Base-by-base conservation (phyloP, 2,888 invertebrate species). In the Elmis aenea region DNA sequence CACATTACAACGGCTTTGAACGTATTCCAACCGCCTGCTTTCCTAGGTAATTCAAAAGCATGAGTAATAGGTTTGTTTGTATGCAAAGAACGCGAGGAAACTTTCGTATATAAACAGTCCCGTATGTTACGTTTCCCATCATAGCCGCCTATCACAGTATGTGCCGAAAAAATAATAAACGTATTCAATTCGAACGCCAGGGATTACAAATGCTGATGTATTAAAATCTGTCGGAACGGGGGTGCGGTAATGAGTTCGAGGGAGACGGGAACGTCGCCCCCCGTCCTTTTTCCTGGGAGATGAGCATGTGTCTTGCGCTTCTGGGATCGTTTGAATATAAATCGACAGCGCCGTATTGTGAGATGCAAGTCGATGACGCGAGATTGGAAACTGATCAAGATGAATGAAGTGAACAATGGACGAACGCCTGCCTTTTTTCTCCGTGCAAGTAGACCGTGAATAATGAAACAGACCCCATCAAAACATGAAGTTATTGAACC, bases 371-470 rank as follows among this genome's bases (percentile, higher is more conserved):
- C 34, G 34, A 34, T 39, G 39, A 39, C 39, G 30, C 30, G 29
- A 34, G 39, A 62, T 60, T 59, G 59, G 56, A 59, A 59, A 57
- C 57, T 59, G 61, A 61, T 60, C 59, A 61, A 62, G 62, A 62
- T 58, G 57, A 59, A 62, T 61, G 58, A 56, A 59, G 53, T 52
- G 54, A 44, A 46, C 51, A 51, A 57, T 33, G 30, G 27, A 39
- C 33, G 23, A 21, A 23, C 32, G 32, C 27, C 32, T 27, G 32
- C 33, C 29, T 33, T 33, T 29, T 32, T 29, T 33, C 38, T 28
- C 24, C 33, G 26, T 28, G 33, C 34, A 46, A 42, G 31, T 33
- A 38, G 44, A 29, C 41, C 31, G 47, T 51, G 51, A 51, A 51
- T 53, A 53, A 53, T 53, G 53, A 50, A 50, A 42, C 45, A 45